phyloP scores from a whole-genome alignment of 2,888 invertebrate species.

The Gastrophysa polygoni region DNA sequence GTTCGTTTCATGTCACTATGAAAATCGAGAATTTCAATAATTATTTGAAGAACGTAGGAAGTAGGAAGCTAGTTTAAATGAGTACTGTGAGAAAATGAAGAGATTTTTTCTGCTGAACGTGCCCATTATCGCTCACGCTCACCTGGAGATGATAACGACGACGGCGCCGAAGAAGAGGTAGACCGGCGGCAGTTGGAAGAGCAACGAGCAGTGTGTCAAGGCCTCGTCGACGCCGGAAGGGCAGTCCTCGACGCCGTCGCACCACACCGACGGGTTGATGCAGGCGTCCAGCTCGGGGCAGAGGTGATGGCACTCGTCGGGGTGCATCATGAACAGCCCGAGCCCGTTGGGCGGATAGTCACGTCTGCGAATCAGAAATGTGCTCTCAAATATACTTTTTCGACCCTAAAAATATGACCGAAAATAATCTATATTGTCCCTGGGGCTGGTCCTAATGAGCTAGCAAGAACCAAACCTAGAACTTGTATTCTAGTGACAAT shows the following conservation, averaged over 20 bases:
- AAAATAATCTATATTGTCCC: no score
- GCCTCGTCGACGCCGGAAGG: conserved; percentile 83
- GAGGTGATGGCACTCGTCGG: conserved; percentile 75
- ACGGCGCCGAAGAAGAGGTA: conserved; percentile 65
- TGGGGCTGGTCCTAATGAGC: no score
- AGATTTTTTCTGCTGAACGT: neutral
- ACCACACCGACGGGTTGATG: conserved; percentile 80
- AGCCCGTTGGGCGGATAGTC: conserved; percentile 63
- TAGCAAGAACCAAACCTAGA: no score
- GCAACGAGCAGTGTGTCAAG: conserved; percentile 77
- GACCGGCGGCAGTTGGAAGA: conserved; percentile 77
- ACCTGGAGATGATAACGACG: conserved; percentile 53
- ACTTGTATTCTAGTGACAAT: no score
- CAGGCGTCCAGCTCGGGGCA: conserved; percentile 84
- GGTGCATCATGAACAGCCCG: conserved; percentile 62
- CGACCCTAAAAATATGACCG: no score
- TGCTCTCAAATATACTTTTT: no score
- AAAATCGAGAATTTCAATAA: no score
- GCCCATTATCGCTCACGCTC: neutral
- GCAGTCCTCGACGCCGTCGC: conserved; percentile 78
- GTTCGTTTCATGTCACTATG: no score
- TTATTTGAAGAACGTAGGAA: no score
- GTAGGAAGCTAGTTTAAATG: no score
- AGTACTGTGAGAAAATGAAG: neutral
- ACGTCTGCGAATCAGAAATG: conserved; percentile 60